Evolutionary conservation across 2,888 invertebrate genomes (phyloP).

Genomic region (Cataglyphis rosenhaueri): DNA sequence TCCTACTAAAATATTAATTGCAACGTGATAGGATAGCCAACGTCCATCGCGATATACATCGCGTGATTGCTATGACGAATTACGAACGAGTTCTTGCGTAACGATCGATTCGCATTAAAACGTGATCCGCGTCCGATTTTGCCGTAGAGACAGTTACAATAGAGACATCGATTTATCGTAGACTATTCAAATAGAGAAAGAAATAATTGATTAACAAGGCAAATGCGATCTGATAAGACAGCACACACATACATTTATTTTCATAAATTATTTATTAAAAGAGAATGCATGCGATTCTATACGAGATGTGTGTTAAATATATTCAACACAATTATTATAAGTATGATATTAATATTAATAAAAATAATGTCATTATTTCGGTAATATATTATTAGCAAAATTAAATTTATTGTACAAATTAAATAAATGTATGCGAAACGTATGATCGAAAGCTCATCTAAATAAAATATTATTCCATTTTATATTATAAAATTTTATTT

Average conservation of each 20-base stretch:
- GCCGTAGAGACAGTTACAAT: conserved; percentile 27
- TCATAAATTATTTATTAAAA: conserved; percentile 14
- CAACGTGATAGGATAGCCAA: conserved; percentile 77
- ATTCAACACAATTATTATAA: background rate
- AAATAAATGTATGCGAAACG: background rate
- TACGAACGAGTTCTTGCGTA: conserved; percentile 62
- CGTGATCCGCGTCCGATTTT: conserved; percentile 57
- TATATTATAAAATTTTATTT: background rate
- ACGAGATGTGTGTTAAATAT: background rate
- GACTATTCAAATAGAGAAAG: conserved; percentile 16
- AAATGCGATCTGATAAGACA: conserved; percentile 1
- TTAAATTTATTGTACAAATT: conserved; percentile 4
- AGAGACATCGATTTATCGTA: conserved; percentile 30
- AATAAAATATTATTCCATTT: background rate
- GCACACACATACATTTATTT: background rate
- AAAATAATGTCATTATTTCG: background rate
- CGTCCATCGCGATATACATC: conserved; percentile 78
- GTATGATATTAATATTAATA: background rate
- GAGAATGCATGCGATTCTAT: background rate
- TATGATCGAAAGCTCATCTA: background rate
- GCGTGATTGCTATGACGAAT: conserved; percentile 73
- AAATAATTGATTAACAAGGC: conserved; percentile 36
- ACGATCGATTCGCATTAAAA: conserved; percentile 73
- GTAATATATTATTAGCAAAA: background rate
- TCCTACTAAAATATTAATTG: conserved; percentile 84